Conservation (phyloP, 2,888 invertebrate genomes). For the Melanostoma mellinum region DNA sequence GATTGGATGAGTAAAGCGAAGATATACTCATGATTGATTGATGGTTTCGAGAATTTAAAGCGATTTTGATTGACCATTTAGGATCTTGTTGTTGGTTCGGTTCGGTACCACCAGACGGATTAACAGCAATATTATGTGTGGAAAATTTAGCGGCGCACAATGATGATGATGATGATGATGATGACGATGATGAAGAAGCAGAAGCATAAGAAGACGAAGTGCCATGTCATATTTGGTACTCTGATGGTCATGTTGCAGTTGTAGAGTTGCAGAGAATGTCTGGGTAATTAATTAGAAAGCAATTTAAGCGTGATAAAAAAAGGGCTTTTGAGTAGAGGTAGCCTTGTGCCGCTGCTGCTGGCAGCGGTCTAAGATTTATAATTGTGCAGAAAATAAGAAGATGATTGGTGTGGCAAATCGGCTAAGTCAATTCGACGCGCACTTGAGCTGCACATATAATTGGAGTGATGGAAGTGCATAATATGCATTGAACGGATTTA, state of each 20-base stretch:
- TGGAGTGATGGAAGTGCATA: constrained; percentile 53
- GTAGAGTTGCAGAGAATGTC: constrained; percentile 32
- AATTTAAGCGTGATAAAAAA: constrained; percentile 64
- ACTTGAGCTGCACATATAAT: constrained; percentile 43
- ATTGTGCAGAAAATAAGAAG: constrained; percentile 59
- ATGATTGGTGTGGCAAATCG: constrained; percentile 65
- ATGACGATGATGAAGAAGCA: constrained; percentile 17
- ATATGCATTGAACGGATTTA: not conserved
- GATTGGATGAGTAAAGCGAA: constrained; percentile 26
- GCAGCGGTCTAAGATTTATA: constrained; percentile 57
- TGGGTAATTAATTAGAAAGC: constrained; percentile 69
- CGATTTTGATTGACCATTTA: constrained; percentile 73
- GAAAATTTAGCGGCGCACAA: constrained; percentile 4
- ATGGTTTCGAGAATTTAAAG: constrained; percentile 71
- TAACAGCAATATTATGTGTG: constrained; percentile 41
- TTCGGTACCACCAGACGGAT: constrained; percentile 40
- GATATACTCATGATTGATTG: constrained; percentile 70
- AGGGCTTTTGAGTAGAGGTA: constrained; percentile 22
- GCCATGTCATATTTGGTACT: constrained; percentile 62
- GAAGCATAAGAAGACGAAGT: constrained; percentile 55
- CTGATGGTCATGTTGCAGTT: constrained; percentile 23
- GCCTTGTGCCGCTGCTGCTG: not conserved
- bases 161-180: not conserved
- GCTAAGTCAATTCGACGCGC: constrained; percentile 52
- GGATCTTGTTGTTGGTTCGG: constrained; percentile 45